Evolutionary conservation across 2,113 vertebrate species (phyloP), one percentile per base, ranked within the genome.

Genomic region (Rhinolophus sinicus): DNA sequence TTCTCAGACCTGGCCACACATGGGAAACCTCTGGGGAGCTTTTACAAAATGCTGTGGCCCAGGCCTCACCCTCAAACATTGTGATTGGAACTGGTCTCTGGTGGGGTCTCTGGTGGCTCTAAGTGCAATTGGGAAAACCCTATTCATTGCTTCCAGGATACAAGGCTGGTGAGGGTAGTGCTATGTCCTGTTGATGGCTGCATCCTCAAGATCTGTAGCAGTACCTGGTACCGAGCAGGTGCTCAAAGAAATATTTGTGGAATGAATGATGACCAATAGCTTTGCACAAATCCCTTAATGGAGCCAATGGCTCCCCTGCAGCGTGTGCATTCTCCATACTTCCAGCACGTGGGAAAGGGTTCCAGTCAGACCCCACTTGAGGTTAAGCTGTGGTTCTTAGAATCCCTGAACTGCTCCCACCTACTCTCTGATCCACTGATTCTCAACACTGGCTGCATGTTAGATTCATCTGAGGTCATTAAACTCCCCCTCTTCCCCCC

Each of bases 161-260:
- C 1, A 50, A 4, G 22, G 0, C 1, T 7, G 24, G 8, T 2
- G 12, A 38, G 19, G 77, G 77, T 1, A 9, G 52, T 30, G 6
- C 1, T 0, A 0, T 5, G n/a, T 18, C 38, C 33, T 52, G 28
- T 18, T 11, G 14, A 50, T 3, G n/a, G 56, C 73, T 13, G 26
- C 1, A 2, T 12, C 15, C 35, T 44, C n/a, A 6, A 10, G 21
- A 6, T 8, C 22, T 24, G 33, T 2, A 10, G 62, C 78, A 18
- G 38, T 13, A 28, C 40, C 40, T 21, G 35, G 30, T 26, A 19
- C 44, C 76, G 21, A 8, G 73, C 21, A 86, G 60, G 73, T 65
- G 12, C 38, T 69, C 70, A 10, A 13, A 0, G 21, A 28, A 81
- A 54, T 16, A 12, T 30, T 2, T 28, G 72, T 54, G 67, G 50